Percentiles rank a stretch among this genome's conserved stretches.
Evolutionary conservation across 2,113 vertebrate genomes (phyloP).

Genomic region (Motacilla alba): DNA sequence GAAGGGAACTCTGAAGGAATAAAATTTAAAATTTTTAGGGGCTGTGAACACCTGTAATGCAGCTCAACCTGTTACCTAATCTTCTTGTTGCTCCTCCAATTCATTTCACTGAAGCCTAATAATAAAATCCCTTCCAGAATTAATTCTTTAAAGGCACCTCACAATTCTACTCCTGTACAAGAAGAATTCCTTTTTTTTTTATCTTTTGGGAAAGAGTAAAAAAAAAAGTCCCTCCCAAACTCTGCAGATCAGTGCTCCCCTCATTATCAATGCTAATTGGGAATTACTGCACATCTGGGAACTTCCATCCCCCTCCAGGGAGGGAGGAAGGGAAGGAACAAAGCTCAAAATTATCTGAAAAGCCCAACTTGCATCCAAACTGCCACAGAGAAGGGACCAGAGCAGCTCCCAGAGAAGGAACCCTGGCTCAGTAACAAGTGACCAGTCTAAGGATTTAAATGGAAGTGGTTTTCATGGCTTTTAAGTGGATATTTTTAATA

Average conservation of each 20-base stretch:
- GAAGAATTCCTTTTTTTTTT: background rate
- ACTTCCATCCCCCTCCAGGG: background rate
- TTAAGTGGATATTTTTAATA: background rate
- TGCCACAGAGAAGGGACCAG: too few species aligned
- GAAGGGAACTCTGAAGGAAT: background rate
- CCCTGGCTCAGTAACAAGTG: too few species aligned
- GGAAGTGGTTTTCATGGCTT: too few species aligned
- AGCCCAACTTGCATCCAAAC: too few species aligned
- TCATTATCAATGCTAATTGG: constrained; percentile 49
- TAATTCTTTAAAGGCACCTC: background rate
- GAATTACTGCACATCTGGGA: constrained; percentile 26
- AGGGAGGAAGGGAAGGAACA: background rate
- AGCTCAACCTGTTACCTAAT: background rate
- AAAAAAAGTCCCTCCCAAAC: background rate
- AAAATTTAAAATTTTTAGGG: background rate
- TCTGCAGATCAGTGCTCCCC: constrained; percentile 14
- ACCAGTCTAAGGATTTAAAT: too few species aligned
- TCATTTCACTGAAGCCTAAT: background rate
- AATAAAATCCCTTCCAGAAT: background rate
- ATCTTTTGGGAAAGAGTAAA: background rate
- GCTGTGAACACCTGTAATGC: background rate
- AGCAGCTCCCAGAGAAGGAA: too few species aligned
- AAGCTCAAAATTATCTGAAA: too few species aligned
- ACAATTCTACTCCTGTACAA: background rate
- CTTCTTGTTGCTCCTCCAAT: background rate